phyloP scores from a whole-genome alignment of 2,797 vertebrate species.

The Brachyalestes nurse region DNA sequence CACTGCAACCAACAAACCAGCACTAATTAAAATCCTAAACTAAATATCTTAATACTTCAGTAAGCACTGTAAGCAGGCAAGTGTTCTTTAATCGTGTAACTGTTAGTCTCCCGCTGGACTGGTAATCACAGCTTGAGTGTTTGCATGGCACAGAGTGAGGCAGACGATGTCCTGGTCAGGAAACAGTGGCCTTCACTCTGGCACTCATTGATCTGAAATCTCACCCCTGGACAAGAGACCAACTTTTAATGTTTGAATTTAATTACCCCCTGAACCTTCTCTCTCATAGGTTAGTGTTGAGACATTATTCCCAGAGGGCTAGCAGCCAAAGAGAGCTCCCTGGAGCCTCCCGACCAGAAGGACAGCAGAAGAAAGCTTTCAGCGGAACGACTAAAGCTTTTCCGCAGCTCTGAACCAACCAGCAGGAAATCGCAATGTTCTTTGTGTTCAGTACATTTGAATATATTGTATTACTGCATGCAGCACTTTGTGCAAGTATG shows the following conservation, averaged over 20 bases:
- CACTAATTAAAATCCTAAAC: background rate
- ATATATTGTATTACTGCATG: conserved; percentile 10
- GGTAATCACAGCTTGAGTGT: conserved; percentile 66
- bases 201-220: conserved; percentile 74
- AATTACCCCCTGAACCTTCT: conserved; percentile 84
- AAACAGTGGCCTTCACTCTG: conserved; percentile 70
- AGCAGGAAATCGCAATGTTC: conserved; percentile 24
- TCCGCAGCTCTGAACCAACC: conserved; percentile 37
- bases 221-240: conserved; percentile 66
- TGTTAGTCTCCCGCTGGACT: conserved; percentile 62
- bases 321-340: conserved; percentile 65
- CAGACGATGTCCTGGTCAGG: conserved; percentile 68
- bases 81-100: conserved; percentile 36
- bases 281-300: conserved; percentile 78
- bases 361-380: conserved; percentile 61
- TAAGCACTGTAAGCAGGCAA: conserved; percentile 24
- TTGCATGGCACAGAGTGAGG: conserved; percentile 72
- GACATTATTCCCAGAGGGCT: conserved; percentile 75
- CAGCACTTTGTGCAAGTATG: conserved; percentile 16
- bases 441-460: background rate
- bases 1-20: background rate
- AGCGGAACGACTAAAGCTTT: conserved; percentile 47
- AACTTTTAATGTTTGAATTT: conserved; percentile 84
- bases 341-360: conserved; percentile 71
- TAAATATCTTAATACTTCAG: background rate